These are phyloP conservation scores for Exocentrus adspersus DNA, from an alignment of 2,888 invertebrate species.

Conservation along the genomic window DNA sequence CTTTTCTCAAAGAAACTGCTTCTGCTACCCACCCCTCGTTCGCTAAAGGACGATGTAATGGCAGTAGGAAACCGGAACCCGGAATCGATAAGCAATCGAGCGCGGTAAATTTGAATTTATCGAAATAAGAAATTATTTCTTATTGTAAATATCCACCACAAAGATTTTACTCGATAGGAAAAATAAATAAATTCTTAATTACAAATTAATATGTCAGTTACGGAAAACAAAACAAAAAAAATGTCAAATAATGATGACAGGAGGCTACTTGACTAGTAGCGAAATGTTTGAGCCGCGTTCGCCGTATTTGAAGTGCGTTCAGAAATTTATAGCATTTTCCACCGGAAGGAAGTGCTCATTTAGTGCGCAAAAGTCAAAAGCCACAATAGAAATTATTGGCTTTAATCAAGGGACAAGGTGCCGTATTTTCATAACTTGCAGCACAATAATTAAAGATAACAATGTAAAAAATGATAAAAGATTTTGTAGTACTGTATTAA, in stretches of 20 bases:
- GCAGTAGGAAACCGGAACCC: slow-evolving; percentile 53
- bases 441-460: no score
- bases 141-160: slow-evolving; percentile 35
- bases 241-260: slow-evolving; percentile 10
- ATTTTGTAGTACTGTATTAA: slow-evolving; percentile 6
- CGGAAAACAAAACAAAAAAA: slow-evolving; percentile 21
- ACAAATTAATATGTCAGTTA: slow-evolving; percentile 36
- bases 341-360: no score
- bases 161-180: slow-evolving; percentile 44
- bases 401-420: no score
- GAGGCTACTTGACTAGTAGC: slow-evolving; percentile 2
- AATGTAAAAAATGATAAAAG: no score
- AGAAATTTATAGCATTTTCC: no score
- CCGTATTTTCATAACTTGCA: no score
- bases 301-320: no score
- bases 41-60: slow-evolving; percentile 44
- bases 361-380: no score
- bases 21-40: slow-evolving; percentile 50
- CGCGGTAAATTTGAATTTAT: slow-evolving; percentile 56
- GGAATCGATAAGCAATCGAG: no score
- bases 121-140: slow-evolving; percentile 16
- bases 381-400: no score
- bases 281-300: neutral
- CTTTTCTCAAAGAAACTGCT: slow-evolving; percentile 51
- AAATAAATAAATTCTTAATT: slow-evolving; percentile 33